phyloP scores from a whole-genome alignment of 2,113 vertebrate species.

The Chlamydotis undulata region DNA sequence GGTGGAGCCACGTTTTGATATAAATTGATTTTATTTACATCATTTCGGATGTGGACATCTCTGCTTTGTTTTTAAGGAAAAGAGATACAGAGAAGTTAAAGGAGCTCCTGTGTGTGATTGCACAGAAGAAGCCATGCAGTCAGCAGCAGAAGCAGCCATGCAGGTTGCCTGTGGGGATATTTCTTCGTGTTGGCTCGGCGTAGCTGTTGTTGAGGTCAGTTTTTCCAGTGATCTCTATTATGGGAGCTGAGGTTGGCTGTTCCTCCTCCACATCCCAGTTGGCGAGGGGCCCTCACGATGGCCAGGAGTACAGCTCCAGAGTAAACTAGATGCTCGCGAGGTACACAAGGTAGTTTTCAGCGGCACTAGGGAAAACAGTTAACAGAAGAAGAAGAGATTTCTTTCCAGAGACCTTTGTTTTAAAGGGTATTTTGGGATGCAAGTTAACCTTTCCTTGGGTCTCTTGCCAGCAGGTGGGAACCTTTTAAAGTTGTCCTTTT shows the following conservation, averaged over 20 bases:
- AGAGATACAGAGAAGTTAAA: background rate
- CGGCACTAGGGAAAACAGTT: background rate
- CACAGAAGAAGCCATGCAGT: background rate
- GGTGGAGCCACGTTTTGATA: background rate
- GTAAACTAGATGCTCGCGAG: background rate
- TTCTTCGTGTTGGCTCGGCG: background rate
- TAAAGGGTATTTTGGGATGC: background rate
- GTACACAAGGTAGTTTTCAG: background rate
- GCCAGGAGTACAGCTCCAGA: background rate
- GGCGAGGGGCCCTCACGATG: background rate
- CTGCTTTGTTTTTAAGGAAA: conserved; percentile 2
- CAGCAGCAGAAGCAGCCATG: conserved; percentile 5
- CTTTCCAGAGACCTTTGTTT: background rate
- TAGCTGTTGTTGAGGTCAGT: conserved; percentile 3
- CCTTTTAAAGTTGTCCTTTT: conserved; percentile 42
- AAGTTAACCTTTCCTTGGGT: conserved; percentile 22
- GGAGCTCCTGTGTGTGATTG: background rate
- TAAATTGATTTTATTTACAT: background rate
- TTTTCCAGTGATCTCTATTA: background rate
- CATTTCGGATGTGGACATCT: background rate
- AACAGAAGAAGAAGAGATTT: background rate
- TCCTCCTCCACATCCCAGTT: background rate
- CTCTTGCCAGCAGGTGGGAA: conserved; percentile 37
- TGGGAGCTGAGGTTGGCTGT: background rate
- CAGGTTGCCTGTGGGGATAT: conserved; percentile 1